These are phyloP conservation scores for Zelostemma sp. DNA, from an alignment of 1,140 invertebrate species.

Conservation along the genomic window DNA sequence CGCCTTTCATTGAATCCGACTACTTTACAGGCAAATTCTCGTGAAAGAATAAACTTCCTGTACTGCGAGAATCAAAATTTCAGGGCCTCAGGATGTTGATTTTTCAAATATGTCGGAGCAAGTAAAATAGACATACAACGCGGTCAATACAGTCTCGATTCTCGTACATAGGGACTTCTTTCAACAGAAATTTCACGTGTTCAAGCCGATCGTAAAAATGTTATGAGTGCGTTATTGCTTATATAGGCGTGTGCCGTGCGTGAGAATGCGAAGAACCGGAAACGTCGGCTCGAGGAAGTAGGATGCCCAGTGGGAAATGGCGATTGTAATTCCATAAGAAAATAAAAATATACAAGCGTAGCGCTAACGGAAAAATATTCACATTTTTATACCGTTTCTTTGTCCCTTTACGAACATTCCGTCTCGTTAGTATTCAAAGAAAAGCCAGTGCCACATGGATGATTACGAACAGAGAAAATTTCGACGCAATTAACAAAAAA, in stretches of 20 bases:
- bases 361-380: not conserved
- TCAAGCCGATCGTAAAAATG: constrained; percentile 54
- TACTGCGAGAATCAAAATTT: too few relatives aligned
- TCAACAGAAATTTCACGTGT: constrained; percentile 26
- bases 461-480: too few relatives aligned
- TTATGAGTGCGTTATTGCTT: constrained; percentile 56
- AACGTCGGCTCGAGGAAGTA: constrained; percentile 36
- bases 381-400: not conserved
- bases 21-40: too few relatives aligned
- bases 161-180: constrained; percentile 18
- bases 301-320: constrained; percentile 29
- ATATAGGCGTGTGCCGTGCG: constrained; percentile 35
- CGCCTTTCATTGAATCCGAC: too few relatives aligned
- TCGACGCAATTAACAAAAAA: too few relatives aligned
- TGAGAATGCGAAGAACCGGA: constrained; percentile 56
- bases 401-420: not conserved
- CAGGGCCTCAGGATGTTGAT: too few relatives aligned
- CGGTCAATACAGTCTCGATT: not conserved
- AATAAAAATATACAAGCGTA: constrained; percentile 13
- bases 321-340: constrained; percentile 23
- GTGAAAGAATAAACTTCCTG: too few relatives aligned
- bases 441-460: too few relatives aligned
- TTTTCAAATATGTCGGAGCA: too few relatives aligned
- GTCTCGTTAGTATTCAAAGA: too few relatives aligned
- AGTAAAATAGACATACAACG: not conserved